Conservation (phyloP, 2,797 vertebrate species). For the Sphaeramia orbicularis region DNA sequence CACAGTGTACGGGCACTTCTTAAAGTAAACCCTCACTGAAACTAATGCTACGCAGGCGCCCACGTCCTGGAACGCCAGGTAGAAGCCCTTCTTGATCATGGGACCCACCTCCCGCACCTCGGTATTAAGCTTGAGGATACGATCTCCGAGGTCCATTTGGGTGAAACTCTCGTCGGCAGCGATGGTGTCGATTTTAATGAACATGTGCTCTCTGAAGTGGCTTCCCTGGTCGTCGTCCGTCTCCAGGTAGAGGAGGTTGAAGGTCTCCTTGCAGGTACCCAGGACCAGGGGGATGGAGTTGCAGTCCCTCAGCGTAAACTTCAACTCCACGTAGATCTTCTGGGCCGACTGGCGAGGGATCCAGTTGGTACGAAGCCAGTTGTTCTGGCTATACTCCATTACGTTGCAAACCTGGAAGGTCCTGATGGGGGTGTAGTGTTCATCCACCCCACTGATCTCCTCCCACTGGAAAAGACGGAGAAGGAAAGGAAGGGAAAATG, state of each 20-base stretch:
- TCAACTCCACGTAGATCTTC: constrained; percentile 98
- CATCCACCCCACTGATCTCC: constrained; percentile 98
- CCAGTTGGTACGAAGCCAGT: constrained; percentile 99
- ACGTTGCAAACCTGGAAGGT: constrained; percentile 99
- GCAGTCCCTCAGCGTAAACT: constrained; percentile 97
- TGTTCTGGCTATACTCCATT: constrained; percentile 99
- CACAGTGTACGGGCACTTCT: constrained; percentile 96
- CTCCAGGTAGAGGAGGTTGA: constrained; percentile 97
- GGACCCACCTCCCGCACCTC: constrained; percentile 97
- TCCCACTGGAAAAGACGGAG: constrained; percentile 90
- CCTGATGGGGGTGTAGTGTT: constrained; percentile 97
- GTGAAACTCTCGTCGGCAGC: constrained; percentile 98
- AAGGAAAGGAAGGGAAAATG: constrained; percentile 46
- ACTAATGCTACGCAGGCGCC: constrained; percentile 97
- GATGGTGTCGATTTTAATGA: constrained; percentile 97
- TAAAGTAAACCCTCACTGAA: constrained; percentile 97
- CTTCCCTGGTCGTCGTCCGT: constrained; percentile 93
- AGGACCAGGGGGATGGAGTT: constrained; percentile 97
- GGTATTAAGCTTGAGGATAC: constrained; percentile 98
- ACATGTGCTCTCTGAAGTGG: constrained; percentile 95
- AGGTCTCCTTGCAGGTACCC: constrained; percentile 98
- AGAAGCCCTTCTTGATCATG: constrained; percentile 94
- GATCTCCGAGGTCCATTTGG: constrained; percentile 97
- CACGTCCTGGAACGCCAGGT: constrained; percentile 97
- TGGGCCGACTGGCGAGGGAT: constrained; percentile 95